These are phyloP conservation scores for Telenomus remus DNA, from an alignment of 1,140 invertebrate genomes.

Conservation along the genomic window DNA sequence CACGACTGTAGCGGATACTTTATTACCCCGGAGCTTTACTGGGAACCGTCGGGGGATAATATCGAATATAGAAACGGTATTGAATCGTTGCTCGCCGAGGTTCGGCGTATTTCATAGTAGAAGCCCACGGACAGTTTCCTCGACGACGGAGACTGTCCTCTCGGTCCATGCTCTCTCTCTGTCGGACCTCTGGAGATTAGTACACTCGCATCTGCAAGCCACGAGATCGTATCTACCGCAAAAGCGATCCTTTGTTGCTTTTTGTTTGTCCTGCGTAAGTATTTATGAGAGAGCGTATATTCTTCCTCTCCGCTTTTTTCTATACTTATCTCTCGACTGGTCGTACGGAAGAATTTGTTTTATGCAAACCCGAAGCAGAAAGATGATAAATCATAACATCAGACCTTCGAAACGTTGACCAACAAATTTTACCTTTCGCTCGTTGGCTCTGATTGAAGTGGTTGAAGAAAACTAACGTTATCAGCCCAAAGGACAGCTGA, in stretches of 20 bases:
- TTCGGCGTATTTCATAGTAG: conserved; percentile 60
- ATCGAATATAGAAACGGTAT: conserved; percentile 62
- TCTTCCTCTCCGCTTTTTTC: conserved; percentile 62
- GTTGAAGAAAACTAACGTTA: background rate
- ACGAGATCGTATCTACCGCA: conserved; percentile 72
- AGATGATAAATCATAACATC: background rate
- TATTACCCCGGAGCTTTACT: conserved; percentile 50
- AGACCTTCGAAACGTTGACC: background rate
- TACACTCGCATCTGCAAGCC: conserved; percentile 74
- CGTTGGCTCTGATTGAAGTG: too few species aligned
- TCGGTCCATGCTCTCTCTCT: conserved; percentile 18
- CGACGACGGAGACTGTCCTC: conserved; percentile 48
- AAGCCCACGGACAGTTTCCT: conserved; percentile 56
- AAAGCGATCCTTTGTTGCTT: conserved; percentile 71
- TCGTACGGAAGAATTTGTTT: conserved; percentile 64
- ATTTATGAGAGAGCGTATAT: conserved; percentile 72
- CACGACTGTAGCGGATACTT: conserved; percentile 41
- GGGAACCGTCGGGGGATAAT: conserved; percentile 56
- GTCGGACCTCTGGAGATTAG: conserved; percentile 63
- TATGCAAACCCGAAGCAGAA: conserved; percentile 57
- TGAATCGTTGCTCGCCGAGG: conserved; percentile 56
- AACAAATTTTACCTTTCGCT: background rate
- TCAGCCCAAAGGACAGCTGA: conserved; percentile 38
- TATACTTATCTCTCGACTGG: conserved; percentile 52
- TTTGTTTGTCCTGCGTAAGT: conserved; percentile 71